A percentile compares a stretch with the other conserved stretches of the same genome.
These are phyloP conservation scores for Malacoctenus gilli DNA, from an alignment of 2,797 vertebrate genomes.

Conservation along the genomic window DNA sequence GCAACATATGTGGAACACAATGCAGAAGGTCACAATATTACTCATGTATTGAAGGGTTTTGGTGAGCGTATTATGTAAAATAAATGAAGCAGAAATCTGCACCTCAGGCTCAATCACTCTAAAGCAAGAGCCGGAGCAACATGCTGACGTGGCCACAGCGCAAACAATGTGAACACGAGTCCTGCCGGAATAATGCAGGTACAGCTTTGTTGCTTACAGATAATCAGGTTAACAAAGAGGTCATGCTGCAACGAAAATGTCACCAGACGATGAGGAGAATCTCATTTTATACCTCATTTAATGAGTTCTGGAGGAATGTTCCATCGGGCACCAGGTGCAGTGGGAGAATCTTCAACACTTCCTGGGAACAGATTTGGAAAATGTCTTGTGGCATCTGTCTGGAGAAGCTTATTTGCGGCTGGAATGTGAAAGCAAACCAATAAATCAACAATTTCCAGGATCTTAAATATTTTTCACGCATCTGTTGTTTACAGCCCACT, in stretches of 20 bases:
- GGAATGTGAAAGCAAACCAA: constrained; percentile 38
- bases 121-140: constrained; percentile 25
- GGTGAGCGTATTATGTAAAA: constrained; percentile 44
- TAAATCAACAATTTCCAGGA: constrained; percentile 43
- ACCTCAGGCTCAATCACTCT: constrained; percentile 16
- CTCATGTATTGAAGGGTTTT: constrained; percentile 34
- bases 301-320: neutral
- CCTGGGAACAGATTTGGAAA: constrained; percentile 15
- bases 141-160: too few species aligned
- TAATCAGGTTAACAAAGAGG: constrained; percentile 16
- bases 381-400: constrained; percentile 44
- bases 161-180: too few species aligned
- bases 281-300: too few species aligned
- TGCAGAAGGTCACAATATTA: constrained; percentile 29
- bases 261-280: too few species aligned
- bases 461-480: constrained; percentile 49
- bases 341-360: constrained; percentile 18
- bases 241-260: too few species aligned
- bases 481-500: constrained; percentile 58
- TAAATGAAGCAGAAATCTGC: neutral
- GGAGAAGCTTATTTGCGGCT: constrained; percentile 28
- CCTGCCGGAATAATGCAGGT: too few species aligned
- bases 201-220: neutral
- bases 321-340: constrained; percentile 25
- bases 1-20: constrained; percentile 30